Conservation (phyloP, 2,797 vertebrate species). For the Tragelaphus eurycerus region DNA sequence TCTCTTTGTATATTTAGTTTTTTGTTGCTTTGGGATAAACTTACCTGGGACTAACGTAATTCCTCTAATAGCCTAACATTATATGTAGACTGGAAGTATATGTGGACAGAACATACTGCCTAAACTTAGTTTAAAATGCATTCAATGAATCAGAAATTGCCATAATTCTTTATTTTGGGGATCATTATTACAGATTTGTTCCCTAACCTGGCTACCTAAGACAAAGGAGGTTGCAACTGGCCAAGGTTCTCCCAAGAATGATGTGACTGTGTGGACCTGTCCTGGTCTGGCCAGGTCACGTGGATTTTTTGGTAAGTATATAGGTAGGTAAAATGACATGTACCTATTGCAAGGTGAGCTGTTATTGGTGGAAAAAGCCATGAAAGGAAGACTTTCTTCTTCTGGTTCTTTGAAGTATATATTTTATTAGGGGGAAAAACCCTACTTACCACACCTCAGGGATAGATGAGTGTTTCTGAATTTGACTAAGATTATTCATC, state of each 20-base stretch:
- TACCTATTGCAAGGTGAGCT: not conserved
- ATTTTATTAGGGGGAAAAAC: not conserved
- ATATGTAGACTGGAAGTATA: not conserved
- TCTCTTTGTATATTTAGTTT: not conserved
- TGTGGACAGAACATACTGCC: not conserved
- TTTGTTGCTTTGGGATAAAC: not conserved
- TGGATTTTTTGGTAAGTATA: slow-evolving; percentile 81
- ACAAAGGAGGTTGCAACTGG: slow-evolving; percentile 82
- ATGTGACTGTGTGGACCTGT: slow-evolving; percentile 81
- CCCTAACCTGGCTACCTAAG: slow-evolving; percentile 83
- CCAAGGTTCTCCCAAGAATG: slow-evolving; percentile 84
- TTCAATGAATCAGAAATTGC: not conserved
- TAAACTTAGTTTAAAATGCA: not conserved
- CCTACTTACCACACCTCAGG: not conserved
- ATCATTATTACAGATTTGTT: slow-evolving; percentile 84
- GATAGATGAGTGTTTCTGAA: not conserved
- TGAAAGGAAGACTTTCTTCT: not conserved
- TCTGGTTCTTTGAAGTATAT: not conserved
- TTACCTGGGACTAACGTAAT: not conserved
- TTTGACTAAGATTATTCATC: not conserved
- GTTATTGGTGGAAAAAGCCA: not conserved
- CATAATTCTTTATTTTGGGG: not conserved
- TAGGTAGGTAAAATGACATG: not conserved
- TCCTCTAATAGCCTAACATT: not conserved
- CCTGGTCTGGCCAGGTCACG: slow-evolving; percentile 72